These are phyloP conservation scores for Agrotis clavis DNA, from an alignment of 2,888 invertebrate genomes.

Conservation along the genomic window DNA sequence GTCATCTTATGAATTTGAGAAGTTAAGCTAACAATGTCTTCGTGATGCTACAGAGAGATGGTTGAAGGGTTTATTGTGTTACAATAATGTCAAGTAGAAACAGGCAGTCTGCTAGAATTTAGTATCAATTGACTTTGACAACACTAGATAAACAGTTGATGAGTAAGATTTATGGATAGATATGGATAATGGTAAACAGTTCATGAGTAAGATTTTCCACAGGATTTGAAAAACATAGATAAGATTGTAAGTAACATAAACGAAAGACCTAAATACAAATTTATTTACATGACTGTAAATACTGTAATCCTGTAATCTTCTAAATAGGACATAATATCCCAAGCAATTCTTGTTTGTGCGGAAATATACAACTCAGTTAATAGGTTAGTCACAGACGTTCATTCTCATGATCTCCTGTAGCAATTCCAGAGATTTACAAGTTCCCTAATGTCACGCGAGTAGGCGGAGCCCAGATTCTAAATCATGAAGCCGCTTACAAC, in stretches of 20 bases:
- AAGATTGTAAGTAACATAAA: constrained; percentile 26
- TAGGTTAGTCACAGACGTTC: constrained; percentile 74
- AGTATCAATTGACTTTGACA: constrained; percentile 17
- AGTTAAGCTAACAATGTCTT: constrained; percentile 25
- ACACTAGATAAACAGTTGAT: constrained; percentile 20
- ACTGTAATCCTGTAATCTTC: neutral
- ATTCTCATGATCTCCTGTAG: constrained; percentile 75
- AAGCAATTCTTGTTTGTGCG: constrained; percentile 38
- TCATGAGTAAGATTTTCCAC: constrained; percentile 26
- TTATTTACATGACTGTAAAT: neutral
- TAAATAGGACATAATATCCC: constrained; percentile 31
- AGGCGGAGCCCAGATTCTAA: constrained; percentile 81
- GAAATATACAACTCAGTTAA: constrained; percentile 59
- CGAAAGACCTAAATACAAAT: neutral
- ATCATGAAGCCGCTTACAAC: constrained; percentile 83
- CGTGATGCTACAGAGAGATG: neutral
- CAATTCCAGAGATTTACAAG: constrained; percentile 82
- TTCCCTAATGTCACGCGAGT: constrained; percentile 79
- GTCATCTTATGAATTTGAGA: constrained; percentile 11
- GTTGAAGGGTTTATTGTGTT: constrained; percentile 31
- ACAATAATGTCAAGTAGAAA: constrained; percentile 35
- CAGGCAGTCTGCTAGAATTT: constrained; percentile 9
- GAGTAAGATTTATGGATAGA: too few relatives aligned
- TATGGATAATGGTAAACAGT: constrained; percentile 18
- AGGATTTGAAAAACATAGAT: constrained; percentile 21